Evolutionary conservation across 2,888 invertebrate species (phyloP).

Genomic region (Macroteleia sp.): DNA sequence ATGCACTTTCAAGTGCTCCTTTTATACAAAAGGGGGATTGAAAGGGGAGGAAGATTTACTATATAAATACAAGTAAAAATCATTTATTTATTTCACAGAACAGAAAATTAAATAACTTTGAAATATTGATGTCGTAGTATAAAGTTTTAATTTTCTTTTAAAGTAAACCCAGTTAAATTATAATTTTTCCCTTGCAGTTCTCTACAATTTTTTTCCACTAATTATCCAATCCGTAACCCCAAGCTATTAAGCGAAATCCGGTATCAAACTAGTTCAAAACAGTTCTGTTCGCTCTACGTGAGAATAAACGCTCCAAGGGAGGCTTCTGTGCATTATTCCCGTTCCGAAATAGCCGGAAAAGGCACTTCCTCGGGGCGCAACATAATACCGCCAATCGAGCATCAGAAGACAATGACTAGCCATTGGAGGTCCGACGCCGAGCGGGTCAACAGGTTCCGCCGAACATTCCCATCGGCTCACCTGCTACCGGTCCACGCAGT

Average conservation of each 20-base stretch:
- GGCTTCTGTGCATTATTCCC: conserved; percentile 13
- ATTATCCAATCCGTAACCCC: conserved; percentile 2
- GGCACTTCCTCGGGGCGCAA: conserved; percentile 50
- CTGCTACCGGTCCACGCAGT: conserved; percentile 76
- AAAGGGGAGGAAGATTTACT: background rate
- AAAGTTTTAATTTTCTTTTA: too few species aligned
- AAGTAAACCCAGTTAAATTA: too few species aligned
- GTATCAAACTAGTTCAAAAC: conserved; percentile 30
- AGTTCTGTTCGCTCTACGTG: conserved; percentile 15
- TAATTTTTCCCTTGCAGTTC: too few species aligned
- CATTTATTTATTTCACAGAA: too few species aligned
- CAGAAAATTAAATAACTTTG: too few species aligned
- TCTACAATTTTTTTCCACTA: too few species aligned
- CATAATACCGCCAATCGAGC: conserved; percentile 56
- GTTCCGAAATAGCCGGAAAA: conserved; percentile 55
- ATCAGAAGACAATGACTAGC: conserved; percentile 58
- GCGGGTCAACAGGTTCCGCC: conserved; percentile 70
- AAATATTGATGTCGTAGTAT: too few species aligned
- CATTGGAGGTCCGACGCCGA: conserved; percentile 57
- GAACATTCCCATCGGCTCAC: conserved; percentile 80
- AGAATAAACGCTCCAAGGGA: conserved; percentile 31
- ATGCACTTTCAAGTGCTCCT: conserved; percentile 13
- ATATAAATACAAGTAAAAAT: background rate
- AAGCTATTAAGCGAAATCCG: background rate
- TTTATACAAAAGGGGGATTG: background rate